Percentiles rank a stretch among this genome's conserved stretches.
Evolutionary conservation across 2,888 invertebrate species (phyloP).

Genomic region (Conus canariensis): DNA sequence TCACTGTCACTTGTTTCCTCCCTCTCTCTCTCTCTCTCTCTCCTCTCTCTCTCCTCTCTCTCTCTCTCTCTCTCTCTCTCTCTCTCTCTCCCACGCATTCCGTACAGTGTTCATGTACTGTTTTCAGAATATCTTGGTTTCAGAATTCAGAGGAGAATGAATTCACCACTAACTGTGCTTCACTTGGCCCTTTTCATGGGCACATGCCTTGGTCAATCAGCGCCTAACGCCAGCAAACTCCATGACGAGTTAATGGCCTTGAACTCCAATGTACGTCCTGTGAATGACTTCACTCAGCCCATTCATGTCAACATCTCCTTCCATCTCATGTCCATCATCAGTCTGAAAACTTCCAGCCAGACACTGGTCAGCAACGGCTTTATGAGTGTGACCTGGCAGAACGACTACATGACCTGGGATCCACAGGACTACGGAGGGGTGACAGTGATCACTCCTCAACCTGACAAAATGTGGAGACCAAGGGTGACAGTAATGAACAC

Average conservation of each 20-base stretch:
- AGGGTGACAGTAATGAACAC: conserved; percentile 11
- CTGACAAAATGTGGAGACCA: conserved; percentile 16
- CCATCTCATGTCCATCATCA: conserved; percentile 27
- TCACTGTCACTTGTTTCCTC: too few species aligned
- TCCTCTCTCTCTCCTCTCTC: too few species aligned
- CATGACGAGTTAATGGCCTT: background rate
- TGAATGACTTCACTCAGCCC: background rate
- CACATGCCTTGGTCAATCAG: conserved; percentile 6
- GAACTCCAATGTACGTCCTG: background rate
- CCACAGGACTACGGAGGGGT: conserved; percentile 1
- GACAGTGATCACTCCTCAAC: background rate
- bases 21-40: too few species aligned
- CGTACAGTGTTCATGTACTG: too few species aligned
- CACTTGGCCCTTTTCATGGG: background rate
- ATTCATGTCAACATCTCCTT: conserved; percentile 8
- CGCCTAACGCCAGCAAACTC: conserved; percentile 19
- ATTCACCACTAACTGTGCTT: background rate
- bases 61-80: too few species aligned
- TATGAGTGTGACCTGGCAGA: background rate
- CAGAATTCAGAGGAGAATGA: background rate
- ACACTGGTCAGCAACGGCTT: conserved; percentile 26
- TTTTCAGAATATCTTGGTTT: background rate
- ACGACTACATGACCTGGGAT: conserved; percentile 32
- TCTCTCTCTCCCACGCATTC: too few species aligned
- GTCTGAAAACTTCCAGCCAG: conserved; percentile 19